These are phyloP conservation scores for Pycnomerus fuliginosus DNA, from an alignment of 2,888 invertebrate species.

Conservation along the genomic window DNA sequence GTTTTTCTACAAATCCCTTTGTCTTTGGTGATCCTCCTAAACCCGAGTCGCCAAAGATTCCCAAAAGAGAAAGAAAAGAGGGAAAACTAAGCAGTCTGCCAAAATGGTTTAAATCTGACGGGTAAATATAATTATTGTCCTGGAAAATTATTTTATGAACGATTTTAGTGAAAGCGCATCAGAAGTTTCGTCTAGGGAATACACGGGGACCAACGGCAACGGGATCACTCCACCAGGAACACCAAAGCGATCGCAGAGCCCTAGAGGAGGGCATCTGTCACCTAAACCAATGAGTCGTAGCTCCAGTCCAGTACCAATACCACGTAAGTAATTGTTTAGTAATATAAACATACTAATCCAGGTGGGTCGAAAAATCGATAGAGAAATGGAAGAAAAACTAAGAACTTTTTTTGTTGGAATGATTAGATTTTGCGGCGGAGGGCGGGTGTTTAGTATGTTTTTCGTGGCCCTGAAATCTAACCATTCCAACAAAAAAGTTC, in stretches of 20 bases:
- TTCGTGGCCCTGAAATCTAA: too few relatives aligned
- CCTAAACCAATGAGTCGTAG: conserved; percentile 57
- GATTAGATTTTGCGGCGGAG: too few relatives aligned
- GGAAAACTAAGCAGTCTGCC: conserved; percentile 57
- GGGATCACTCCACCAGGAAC: conserved; percentile 71
- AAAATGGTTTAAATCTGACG: conserved; percentile 60
- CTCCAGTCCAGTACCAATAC: conserved; percentile 63
- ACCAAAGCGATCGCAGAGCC: conserved; percentile 59
- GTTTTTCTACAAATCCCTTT: conserved; percentile 48
- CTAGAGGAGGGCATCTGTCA: conserved; percentile 53
- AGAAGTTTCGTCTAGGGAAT: conserved; percentile 6
- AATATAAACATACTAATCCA: too few relatives aligned
- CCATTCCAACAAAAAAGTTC: too few relatives aligned
- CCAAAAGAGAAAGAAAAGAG: conserved; percentile 47
- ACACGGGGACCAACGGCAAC: conserved; percentile 69
- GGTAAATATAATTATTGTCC: too few relatives aligned
- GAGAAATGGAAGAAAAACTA: too few relatives aligned
- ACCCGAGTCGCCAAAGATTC: conserved; percentile 46
- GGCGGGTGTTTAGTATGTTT: too few relatives aligned
- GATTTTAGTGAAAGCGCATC: conserved; percentile 2
- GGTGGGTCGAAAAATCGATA: too few relatives aligned
- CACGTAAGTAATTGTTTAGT: too few relatives aligned
- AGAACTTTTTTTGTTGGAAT: too few relatives aligned
- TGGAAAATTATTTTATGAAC: neutral
- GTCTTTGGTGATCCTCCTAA: conserved; percentile 49